Conservation (phyloP, 1,140 invertebrate species). For the Diorhabda sublineata region DNA sequence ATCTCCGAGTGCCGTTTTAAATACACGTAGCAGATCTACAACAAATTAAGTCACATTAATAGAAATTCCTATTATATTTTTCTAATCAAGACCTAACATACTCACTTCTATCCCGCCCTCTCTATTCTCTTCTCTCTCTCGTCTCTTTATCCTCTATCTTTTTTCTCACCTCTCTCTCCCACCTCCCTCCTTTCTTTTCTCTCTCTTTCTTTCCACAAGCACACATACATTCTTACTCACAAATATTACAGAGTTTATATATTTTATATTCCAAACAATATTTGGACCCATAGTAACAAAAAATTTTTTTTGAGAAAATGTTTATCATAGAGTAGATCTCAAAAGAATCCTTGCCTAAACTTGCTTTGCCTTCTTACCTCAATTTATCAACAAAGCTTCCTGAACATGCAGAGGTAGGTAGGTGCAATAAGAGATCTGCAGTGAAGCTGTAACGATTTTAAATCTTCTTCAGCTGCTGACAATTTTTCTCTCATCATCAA, state of each 20-base stretch:
- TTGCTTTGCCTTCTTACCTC: conserved; percentile 21
- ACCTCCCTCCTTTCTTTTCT: background rate
- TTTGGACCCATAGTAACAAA: background rate
- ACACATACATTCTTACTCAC: background rate
- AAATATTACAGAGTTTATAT: background rate
- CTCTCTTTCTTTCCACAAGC: background rate
- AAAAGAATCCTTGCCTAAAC: background rate
- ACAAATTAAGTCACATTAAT: conserved; percentile 20
- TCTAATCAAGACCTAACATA: background rate
- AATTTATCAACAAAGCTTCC: conserved; percentile 24
- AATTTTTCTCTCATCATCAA: conserved; percentile 62
- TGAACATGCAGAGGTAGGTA: conserved; percentile 53
- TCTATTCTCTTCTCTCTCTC: background rate
- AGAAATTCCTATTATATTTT: background rate
- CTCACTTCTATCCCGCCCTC: background rate
- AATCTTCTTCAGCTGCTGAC: conserved; percentile 73
- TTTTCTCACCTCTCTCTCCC: background rate
- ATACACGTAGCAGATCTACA: conserved; percentile 18
- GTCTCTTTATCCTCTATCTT: background rate
- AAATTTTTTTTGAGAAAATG: background rate
- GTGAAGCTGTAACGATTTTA: conserved; percentile 69
- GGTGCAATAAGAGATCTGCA: conserved; percentile 70
- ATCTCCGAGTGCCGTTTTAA: conserved; percentile 37
- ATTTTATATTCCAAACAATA: background rate
- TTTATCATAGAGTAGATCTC: background rate